Evolutionary conservation across 2,113 vertebrate species (phyloP).

Genomic region (Vulpes vulpes): DNA sequence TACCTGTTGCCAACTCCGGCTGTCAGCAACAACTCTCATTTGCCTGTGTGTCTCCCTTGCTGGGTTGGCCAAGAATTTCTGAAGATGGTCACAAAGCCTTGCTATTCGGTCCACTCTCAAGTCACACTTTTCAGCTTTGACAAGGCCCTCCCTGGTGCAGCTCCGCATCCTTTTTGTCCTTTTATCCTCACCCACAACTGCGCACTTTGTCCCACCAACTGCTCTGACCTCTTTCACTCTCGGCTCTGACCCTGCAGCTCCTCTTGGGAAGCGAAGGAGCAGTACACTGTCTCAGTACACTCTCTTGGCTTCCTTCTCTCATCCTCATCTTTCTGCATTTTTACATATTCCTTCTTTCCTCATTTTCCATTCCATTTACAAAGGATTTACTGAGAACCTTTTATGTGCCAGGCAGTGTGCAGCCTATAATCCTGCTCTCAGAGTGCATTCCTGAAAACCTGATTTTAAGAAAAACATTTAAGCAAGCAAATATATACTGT

Average conservation of each 20-base stretch:
- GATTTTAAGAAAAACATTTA: not conserved
- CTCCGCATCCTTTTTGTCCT: not conserved
- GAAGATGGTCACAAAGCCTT: not conserved
- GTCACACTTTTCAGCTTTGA: not conserved
- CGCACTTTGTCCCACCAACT: not conserved
- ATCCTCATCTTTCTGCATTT: not conserved
- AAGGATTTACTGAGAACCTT: not conserved
- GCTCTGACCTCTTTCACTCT: not conserved
- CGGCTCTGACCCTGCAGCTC: not conserved
- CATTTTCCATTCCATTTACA: not conserved
- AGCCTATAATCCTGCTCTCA: not conserved
- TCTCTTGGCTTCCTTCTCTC: not conserved
- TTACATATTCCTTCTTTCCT: not conserved
- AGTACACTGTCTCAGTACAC: accelerated
- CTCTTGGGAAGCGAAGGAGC: not conserved
- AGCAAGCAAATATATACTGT: not conserved
- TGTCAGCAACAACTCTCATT: not conserved
- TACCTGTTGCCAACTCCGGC: not conserved
- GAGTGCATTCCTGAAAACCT: not conserved
- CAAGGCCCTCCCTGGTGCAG: not conserved
- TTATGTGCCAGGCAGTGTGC: not conserved
- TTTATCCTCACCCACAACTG: not conserved
- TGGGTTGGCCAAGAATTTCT: not conserved
- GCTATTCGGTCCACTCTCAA: not conserved
- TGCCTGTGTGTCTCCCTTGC: not conserved